Evolutionary conservation across 2,797 vertebrate genomes (phyloP).

Genomic region (Lindbergichthys nudifrons): DNA sequence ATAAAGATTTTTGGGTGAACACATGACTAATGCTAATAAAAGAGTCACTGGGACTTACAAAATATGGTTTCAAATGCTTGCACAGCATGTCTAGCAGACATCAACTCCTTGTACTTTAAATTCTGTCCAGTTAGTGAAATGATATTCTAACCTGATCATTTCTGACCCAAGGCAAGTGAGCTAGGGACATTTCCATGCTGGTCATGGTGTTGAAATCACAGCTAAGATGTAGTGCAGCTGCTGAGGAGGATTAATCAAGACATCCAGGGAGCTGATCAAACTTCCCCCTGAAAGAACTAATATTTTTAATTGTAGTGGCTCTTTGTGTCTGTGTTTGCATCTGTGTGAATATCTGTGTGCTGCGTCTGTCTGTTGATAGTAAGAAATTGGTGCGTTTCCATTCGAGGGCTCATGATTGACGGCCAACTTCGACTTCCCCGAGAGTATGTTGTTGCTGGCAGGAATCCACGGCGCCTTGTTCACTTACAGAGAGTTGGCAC

Average conservation of each 20-base stretch:
- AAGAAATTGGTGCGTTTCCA: conserved; percentile 76
- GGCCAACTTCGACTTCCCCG: conserved; percentile 68
- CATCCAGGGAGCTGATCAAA: conserved; percentile 47
- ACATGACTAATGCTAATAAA: background rate
- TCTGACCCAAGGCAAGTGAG: conserved; percentile 48
- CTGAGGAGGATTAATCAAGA: conserved; percentile 49
- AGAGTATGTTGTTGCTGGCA: conserved; percentile 77
- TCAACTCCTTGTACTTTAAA: conserved; percentile 31
- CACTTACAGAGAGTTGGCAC: conserved; percentile 75
- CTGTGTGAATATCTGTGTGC: conserved; percentile 35
- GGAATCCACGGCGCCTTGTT: conserved; percentile 75
- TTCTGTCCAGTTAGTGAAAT: conserved; percentile 41
- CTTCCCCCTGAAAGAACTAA: conserved; percentile 23
- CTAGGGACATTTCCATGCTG: conserved; percentile 37
- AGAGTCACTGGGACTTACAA: background rate
- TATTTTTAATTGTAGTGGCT: background rate
- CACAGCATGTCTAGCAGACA: conserved; percentile 4
- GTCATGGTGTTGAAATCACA: conserved; percentile 47
- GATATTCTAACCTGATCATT: conserved; percentile 35
- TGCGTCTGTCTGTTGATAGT: conserved; percentile 45
- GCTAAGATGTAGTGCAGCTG: conserved; percentile 33
- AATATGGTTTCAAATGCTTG: background rate
- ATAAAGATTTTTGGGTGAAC: background rate
- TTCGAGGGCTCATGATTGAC: conserved; percentile 74
- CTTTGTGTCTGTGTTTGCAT: conserved; percentile 33